phyloP scores from a whole-genome alignment of 2,888 invertebrate species.

The Mongoloraphidia duomilia region DNA sequence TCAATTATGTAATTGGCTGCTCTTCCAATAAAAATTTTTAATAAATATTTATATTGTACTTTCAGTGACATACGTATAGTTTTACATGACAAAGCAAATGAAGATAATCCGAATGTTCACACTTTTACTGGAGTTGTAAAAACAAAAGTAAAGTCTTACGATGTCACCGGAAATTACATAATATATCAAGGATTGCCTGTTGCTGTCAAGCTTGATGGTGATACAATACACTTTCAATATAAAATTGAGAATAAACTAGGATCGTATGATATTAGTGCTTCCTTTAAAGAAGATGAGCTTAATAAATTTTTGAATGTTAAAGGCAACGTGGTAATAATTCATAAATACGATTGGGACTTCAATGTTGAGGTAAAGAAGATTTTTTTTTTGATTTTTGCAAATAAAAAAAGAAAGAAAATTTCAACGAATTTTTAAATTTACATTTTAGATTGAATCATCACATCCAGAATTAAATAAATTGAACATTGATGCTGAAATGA shows the following conservation, averaged over 20 bases:
- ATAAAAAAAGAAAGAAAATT: neutral
- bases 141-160: slow-evolving; percentile 3
- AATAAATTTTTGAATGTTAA: slow-evolving; percentile 27
- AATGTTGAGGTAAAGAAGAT: slow-evolving; percentile 22
- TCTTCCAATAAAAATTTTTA: no score
- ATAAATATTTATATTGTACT: neutral
- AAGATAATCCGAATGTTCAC: no score
- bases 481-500: slow-evolving; percentile 20
- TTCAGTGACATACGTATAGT: no score
- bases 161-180: slow-evolving; percentile 29
- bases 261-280: slow-evolving; percentile 18
- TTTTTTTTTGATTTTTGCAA: neutral
- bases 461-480: slow-evolving; percentile 21
- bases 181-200: slow-evolving; percentile 28
- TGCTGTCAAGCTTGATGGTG: slow-evolving; percentile 23
- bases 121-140: no score
- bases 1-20: no score
- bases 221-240: neutral
- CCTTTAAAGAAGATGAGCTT: slow-evolving; percentile 25
- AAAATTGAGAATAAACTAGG: neutral
- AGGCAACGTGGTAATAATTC: slow-evolving; percentile 14
- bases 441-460: slow-evolving; percentile 24
- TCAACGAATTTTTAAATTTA: neutral
- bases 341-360: slow-evolving; percentile 31
- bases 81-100: no score